Conservation (phyloP, 2,113 vertebrate genomes). For the Bothrops jararaca region DNA sequence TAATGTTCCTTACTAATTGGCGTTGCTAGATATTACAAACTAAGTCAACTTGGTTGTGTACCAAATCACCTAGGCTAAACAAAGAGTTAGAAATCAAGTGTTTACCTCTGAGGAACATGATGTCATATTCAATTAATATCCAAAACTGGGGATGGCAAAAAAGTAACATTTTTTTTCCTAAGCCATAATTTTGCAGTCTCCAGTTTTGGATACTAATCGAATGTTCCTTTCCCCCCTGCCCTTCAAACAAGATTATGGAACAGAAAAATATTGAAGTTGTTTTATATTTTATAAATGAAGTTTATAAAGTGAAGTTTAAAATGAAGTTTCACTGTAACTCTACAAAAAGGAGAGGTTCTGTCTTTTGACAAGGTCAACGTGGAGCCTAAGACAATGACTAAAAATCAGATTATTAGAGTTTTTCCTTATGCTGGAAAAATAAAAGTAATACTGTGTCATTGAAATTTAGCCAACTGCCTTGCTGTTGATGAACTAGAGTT, state of each 20-base stretch:
- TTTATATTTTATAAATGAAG: constrained; percentile 20
- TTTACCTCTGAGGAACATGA: constrained; percentile 54
- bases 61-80: constrained; percentile 13
- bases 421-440: constrained; percentile 55
- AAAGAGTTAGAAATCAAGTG: constrained; percentile 44
- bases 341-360: constrained; percentile 40
- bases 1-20: constrained; percentile 54
- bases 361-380: constrained; percentile 42
- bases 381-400: constrained; percentile 35
- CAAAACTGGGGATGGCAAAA: constrained; percentile 9
- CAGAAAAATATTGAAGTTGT: constrained; percentile 32
- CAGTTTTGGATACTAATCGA: constrained; percentile 48
- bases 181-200: constrained; percentile 18
- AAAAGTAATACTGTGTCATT: constrained; percentile 56
- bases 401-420: constrained; percentile 56
- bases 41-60: constrained; percentile 18
- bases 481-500: constrained; percentile 48
- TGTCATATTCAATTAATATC: constrained; percentile 55
- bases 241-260: constrained; percentile 35
- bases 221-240: constrained; percentile 28
- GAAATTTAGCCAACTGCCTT: constrained; percentile 63
- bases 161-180: background rate
- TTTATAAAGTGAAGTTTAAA: constrained; percentile 13
- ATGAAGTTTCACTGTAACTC: constrained; percentile 32
- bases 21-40: constrained; percentile 22